phyloP scores from a whole-genome alignment of 2,113 vertebrate species.

The Pluvialis apricaria region DNA sequence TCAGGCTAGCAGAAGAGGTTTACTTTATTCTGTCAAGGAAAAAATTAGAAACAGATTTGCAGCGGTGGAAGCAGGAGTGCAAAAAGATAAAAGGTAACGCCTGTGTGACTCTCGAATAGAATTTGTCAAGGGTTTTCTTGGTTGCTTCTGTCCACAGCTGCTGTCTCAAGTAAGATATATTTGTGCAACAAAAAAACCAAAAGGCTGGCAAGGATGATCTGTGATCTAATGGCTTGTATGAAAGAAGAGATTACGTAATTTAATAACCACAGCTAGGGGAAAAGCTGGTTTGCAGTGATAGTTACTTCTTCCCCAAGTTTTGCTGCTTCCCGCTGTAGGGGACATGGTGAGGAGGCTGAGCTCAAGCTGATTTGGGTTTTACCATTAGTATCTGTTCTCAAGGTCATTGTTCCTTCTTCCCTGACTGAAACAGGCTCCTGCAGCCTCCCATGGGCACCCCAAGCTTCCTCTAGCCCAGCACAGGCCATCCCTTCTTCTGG shows the following conservation, averaged over 20 bases:
- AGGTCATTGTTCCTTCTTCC: background rate
- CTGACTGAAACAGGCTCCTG: background rate
- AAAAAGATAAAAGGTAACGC: background rate
- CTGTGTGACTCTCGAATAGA: rapidly evolving
- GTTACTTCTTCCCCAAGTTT: background rate
- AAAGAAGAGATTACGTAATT: background rate
- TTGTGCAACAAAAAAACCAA: background rate
- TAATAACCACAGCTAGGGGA: background rate
- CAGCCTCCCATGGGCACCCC: background rate
- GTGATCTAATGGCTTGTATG: background rate
- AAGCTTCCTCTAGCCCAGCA: background rate
- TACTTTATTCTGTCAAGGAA: background rate
- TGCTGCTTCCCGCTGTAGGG: background rate
- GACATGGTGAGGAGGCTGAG: background rate
- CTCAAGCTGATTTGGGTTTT: background rate
- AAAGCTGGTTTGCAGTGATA: background rate
- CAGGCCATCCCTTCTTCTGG: background rate
- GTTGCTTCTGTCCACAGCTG: background rate
- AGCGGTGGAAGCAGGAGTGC: background rate
- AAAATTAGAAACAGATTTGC: background rate
- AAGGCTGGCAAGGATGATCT: background rate
- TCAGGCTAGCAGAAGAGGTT: background rate
- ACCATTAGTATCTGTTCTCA: background rate
- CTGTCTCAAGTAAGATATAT: background rate
- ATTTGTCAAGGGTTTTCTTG: background rate